Conservation (phyloP, 2,797 vertebrate species). For the Hippopotamyrus pictus region DNA sequence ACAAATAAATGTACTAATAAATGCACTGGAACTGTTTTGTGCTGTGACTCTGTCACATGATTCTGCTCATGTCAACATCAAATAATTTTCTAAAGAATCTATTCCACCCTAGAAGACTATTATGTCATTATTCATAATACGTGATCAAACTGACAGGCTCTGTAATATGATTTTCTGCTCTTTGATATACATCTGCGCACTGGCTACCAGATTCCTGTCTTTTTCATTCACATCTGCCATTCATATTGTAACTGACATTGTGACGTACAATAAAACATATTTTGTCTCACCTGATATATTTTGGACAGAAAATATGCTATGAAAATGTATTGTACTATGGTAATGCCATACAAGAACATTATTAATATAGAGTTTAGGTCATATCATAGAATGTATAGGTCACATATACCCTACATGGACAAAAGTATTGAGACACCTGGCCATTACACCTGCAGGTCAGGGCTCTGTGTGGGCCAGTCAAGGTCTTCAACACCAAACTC, state of each 20-base stretch:
- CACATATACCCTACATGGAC: background rate
- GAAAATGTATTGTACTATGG: background rate
- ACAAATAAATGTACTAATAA: conserved; percentile 28
- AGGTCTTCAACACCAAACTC: background rate
- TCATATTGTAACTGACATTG: background rate
- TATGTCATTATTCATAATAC: conserved; percentile 47
- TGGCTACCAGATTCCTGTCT: conserved; percentile 26
- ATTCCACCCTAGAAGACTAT: conserved; percentile 37
- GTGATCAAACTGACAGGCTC: conserved; percentile 48
- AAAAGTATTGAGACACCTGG: background rate
- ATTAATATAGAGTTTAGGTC: background rate
- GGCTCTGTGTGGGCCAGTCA: background rate
- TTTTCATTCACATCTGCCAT: background rate
- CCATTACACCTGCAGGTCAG: background rate
- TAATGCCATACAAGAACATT: background rate
- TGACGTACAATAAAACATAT: background rate
- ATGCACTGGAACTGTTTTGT: conserved; percentile 18
- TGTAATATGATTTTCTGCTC: conserved; percentile 48
- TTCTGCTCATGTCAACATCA: background rate
- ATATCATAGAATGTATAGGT: background rate
- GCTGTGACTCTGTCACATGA: conserved; percentile 42
- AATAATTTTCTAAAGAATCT: conserved; percentile 46
- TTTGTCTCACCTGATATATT: background rate
- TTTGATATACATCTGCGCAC: conserved; percentile 8
- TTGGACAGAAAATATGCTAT: background rate